Percentiles rank a stretch among this genome's conserved stretches.
These are phyloP conservation scores for Campylorhamphus procurvoides DNA, from an alignment of 2,113 vertebrate genomes.

Conservation along the genomic window DNA sequence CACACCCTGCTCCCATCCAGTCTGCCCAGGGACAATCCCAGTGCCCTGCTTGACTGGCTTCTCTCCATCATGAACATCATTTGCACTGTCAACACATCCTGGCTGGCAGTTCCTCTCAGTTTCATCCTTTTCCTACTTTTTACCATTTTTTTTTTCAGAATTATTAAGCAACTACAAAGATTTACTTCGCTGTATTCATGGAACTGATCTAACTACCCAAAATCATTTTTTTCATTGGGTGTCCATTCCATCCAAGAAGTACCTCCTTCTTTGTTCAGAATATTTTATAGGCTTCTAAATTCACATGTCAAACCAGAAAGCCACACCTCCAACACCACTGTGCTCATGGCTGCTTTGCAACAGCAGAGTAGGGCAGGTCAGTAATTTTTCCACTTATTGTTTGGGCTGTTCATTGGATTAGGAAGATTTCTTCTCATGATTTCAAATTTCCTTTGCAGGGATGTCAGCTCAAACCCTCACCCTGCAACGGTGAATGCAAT, in stretches of 20 bases:
- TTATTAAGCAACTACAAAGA: not conserved
- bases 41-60: fast-evolving
- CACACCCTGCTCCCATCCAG: not conserved
- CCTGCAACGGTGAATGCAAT: not conserved
- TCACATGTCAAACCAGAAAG: not conserved
- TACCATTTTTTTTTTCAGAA: not conserved
- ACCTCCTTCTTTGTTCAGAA: not conserved
- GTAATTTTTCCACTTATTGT: not conserved
- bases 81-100: not conserved
- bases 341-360: not conserved
- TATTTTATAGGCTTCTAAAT: not conserved
- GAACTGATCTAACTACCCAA: not conserved
- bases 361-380: fast-evolving
- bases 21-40: not conserved
- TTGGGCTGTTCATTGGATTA: fast-evolving
- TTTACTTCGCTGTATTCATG: not conserved
- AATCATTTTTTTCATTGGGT: not conserved
- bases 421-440: not conserved
- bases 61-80: fast-evolving
- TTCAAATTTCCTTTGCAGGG: not conserved
- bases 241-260: not conserved
- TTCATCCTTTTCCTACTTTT: not conserved
- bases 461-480: not conserved
- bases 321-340: fast-evolving
- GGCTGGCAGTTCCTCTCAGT: not conserved